These are phyloP conservation scores for Drosophila merina DNA, from an alignment of 2,888 invertebrate genomes.

Conservation along the genomic window DNA sequence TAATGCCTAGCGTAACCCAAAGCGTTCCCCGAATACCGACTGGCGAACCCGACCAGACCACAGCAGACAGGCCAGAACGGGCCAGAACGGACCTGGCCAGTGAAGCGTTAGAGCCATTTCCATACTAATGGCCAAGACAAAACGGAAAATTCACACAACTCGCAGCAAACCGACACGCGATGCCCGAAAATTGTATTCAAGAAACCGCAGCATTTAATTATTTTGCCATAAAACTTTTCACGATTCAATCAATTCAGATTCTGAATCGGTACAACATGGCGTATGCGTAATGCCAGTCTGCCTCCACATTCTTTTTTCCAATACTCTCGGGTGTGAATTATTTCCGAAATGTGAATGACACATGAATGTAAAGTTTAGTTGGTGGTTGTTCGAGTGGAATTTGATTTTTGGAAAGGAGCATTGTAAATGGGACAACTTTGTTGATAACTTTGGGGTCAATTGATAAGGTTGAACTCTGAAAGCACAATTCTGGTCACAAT, in stretches of 20 bases:
- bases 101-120: conserved; percentile 43
- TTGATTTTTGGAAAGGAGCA: not conserved
- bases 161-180: conserved; percentile 50
- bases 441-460: conserved; percentile 3
- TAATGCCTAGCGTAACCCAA: conserved; percentile 39
- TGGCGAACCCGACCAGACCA: conserved; percentile 27
- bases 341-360: conserved; percentile 27
- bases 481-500: not conserved
- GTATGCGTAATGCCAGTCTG: conserved; percentile 55
- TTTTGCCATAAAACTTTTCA: conserved; percentile 71
- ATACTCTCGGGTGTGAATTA: conserved; percentile 14
- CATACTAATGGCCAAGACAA: conserved; percentile 51
- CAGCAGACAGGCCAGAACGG: conserved; percentile 23
- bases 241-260: conserved; percentile 74
- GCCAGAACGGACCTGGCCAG: conserved; percentile 25
- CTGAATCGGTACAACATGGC: conserved; percentile 33
- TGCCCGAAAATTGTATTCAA: conserved; percentile 47
- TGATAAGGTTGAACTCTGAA: conserved; percentile 4
- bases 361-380: conserved; percentile 31
- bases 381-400: conserved; percentile 24
- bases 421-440: conserved; percentile 10
- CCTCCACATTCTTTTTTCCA: conserved; percentile 16
- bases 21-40: conserved; percentile 53
- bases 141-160: conserved; percentile 20
- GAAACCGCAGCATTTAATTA: conserved; percentile 71